Conservation (phyloP, 2,888 invertebrate species). For the Trissoscelio sp. region DNA sequence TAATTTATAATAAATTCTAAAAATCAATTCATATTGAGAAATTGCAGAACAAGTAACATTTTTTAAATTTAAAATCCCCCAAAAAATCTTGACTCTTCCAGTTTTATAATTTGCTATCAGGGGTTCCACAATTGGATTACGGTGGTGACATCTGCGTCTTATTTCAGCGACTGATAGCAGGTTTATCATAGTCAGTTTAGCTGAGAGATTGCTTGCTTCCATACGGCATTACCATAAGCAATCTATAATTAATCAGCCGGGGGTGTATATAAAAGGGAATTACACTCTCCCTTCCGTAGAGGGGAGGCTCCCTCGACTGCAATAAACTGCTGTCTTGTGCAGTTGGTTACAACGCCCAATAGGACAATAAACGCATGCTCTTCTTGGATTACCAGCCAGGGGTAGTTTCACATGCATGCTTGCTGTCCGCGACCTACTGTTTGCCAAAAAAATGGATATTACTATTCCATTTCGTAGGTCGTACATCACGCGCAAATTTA, state of each 20-base stretch:
- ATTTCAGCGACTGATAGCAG: conserved; percentile 32
- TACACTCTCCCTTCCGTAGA: conserved; percentile 61
- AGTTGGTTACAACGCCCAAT: conserved; percentile 77
- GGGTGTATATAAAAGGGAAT: conserved; percentile 67
- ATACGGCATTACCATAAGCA: conserved; percentile 70
- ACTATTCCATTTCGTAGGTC: conserved; percentile 38
- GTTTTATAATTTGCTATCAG: conserved; percentile 28
- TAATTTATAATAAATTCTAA: too few relatives aligned
- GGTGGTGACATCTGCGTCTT: conserved; percentile 48
- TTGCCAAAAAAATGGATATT: conserved; percentile 47
- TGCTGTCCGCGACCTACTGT: conserved; percentile 14
- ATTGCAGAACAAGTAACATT: too few relatives aligned
- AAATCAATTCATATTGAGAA: too few relatives aligned
- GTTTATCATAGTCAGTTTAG: conserved; percentile 44
- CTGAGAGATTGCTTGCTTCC: conserved; percentile 49
- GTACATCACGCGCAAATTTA: conserved; percentile 17
- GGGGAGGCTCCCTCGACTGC: conserved; percentile 75
- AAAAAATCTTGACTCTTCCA: conserved; percentile 37
- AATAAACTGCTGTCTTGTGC: conserved; percentile 76
- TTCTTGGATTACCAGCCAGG: conserved; percentile 71
- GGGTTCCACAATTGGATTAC: conserved; percentile 39
- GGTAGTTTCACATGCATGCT: conserved; percentile 57
- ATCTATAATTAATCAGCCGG: conserved; percentile 76
- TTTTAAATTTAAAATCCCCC: neutral
- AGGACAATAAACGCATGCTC: conserved; percentile 78